Evolutionary conservation across 2,888 invertebrate genomes (phyloP), one percentile per base, ranked within the genome.

Genomic region (Tipula vernalis): DNA sequence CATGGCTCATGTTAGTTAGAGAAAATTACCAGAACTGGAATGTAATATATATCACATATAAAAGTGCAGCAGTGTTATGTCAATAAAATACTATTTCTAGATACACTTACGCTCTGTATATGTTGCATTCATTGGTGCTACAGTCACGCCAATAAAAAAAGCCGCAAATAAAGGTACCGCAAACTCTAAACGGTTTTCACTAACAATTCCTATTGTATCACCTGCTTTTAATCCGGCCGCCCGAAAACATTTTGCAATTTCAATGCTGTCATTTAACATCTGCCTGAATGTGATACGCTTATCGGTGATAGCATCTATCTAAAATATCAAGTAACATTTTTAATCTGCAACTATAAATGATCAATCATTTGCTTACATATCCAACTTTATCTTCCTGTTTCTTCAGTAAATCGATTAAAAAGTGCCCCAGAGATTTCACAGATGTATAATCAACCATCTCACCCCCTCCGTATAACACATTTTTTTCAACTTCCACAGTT

Each of bases 91-190:
- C 3, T 6, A 39, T 39, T 39, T 6, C 39, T 5, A 39, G 39
- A 3, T 39, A 3, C 39, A 89, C 90, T 90, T 90, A 93, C 93
- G 91, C 88, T 92, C 91, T 0, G 93, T 92, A 89, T 94, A 94
- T 39, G 93, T 92, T 1, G 93, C 92, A 90, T 94, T 94, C 44
- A 94, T 88, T 0, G 94, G 94, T n/a, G 94, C 93, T 86, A 93
- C 91, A 0, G 93, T 92, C 2, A 92, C 92, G 1, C 94, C 94
- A 3, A 93, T 89, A 57, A 92, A 92, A 88, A 93, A 91, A 0
- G 92, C 90, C 6, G 93, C 93, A 88, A 92, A 91, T 41, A 93
- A 89, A 13, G 93, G 90, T 83, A 93, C 90, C 86, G 90, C 89
- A 89, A 92, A 94, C 88, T 93, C 93, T 3, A 93, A 87, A 87